Evolutionary conservation across 2,113 vertebrate species (phyloP).

Genomic region (Gavia stellata): DNA sequence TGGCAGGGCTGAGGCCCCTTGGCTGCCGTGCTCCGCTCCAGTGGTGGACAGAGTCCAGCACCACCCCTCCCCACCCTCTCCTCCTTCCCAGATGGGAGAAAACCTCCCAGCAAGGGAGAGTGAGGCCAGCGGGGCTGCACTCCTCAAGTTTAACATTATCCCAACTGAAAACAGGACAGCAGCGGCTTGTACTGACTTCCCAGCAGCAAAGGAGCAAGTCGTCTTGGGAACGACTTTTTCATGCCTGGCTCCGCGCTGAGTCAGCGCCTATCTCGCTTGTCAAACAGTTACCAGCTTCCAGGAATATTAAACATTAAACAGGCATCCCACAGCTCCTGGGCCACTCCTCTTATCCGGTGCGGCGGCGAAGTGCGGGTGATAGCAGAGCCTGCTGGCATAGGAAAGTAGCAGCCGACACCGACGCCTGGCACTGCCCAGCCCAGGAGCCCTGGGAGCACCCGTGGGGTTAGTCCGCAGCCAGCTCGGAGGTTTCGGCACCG

Average conservation of each 20-base stretch:
- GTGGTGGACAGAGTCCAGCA: slow-evolving; percentile 11
- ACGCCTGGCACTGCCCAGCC: neutral
- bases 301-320: slow-evolving; percentile 37
- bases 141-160: neutral
- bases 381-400: neutral
- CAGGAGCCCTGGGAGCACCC: neutral
- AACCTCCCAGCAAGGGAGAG: neutral
- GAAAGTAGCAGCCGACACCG: neutral
- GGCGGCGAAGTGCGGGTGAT: neutral
- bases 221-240: neutral
- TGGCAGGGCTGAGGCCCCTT: neutral
- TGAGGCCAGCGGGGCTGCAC: neutral
- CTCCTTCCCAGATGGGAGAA: neutral
- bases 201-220: neutral
- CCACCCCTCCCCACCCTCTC: neutral
- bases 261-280: neutral
- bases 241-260: neutral
- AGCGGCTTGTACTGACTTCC: neutral
- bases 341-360: neutral
- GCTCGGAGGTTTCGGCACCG: neutral
- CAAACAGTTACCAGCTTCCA: slow-evolving; percentile 39
- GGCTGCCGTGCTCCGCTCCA: neutral
- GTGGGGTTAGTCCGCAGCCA: accelerated
- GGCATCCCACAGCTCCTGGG: neutral
- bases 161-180: neutral